These are phyloP conservation scores for Cancer borealis DNA, from an alignment of 2,888 invertebrate genomes.

Conservation along the genomic window DNA sequence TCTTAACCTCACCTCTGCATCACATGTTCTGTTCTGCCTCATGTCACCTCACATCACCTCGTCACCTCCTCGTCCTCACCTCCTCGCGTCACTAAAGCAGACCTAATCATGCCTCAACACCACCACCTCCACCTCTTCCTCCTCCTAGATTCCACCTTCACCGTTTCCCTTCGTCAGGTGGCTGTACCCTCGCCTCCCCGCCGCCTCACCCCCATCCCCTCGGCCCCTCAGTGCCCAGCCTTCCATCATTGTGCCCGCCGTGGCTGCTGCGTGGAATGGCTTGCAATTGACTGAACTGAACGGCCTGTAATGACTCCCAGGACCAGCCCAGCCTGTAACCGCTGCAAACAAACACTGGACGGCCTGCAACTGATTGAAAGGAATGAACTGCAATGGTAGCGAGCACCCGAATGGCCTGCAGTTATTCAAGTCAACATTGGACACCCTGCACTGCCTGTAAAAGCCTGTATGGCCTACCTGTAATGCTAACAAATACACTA, in stretches of 20 bases:
- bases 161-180: neutral
- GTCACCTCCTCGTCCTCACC: too few species aligned
- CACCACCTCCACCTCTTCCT: neutral
- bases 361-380: neutral
- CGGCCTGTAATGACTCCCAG: neutral
- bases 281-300: conserved; percentile 22
- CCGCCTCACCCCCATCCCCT: neutral
- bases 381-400: neutral
- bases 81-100: neutral
- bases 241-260: neutral
- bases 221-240: neutral
- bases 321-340: neutral
- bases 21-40: neutral
- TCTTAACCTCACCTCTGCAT: neutral
- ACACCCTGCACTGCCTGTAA: neutral
- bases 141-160: neutral
- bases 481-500: neutral
- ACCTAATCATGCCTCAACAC: neutral
- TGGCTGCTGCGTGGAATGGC: conserved; percentile 10
- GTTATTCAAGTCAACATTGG: neutral
- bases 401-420: neutral
- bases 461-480: neutral
- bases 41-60: neutral
- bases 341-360: conserved; percentile 4
- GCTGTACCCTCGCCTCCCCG: neutral